A percentile compares a stretch with the other conserved stretches of the same genome.
Evolutionary conservation across 2,888 invertebrate genomes (phyloP).

Genomic region (Idaea biselata): DNA sequence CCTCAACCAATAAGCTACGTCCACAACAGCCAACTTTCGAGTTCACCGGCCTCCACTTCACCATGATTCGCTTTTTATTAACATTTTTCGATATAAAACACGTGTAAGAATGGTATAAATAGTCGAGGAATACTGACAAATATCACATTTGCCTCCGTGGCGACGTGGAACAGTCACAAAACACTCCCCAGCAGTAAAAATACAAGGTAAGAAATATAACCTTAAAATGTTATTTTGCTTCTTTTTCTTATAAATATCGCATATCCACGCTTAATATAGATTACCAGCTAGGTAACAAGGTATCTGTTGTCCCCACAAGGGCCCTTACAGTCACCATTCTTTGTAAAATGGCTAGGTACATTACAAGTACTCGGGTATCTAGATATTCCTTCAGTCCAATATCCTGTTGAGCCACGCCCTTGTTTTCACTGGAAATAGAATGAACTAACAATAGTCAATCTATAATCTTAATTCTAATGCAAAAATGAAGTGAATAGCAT

Average conservation of each 20-base stretch:
- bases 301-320: neutral
- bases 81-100: neutral
- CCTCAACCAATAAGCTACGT: neutral
- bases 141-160: neutral
- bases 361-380: neutral
- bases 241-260: neutral
- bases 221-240: neutral
- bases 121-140: neutral
- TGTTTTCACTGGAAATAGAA: neutral
- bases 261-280: neutral
- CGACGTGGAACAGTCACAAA: neutral
- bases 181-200: neutral
- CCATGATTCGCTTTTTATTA: neutral
- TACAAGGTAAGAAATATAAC: neutral
- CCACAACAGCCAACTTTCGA: neutral
- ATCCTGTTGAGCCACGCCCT: neutral
- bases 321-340: neutral
- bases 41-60: neutral
- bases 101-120: neutral
- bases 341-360: neutral
- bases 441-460: neutral
- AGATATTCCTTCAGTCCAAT: neutral
- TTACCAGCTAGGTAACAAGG: neutral
- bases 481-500: too few species aligned
- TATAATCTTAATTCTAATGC: neutral